phyloP scores from a whole-genome alignment of 92 coral and sea anemone species.

The Isaurus tuberculatus region DNA sequence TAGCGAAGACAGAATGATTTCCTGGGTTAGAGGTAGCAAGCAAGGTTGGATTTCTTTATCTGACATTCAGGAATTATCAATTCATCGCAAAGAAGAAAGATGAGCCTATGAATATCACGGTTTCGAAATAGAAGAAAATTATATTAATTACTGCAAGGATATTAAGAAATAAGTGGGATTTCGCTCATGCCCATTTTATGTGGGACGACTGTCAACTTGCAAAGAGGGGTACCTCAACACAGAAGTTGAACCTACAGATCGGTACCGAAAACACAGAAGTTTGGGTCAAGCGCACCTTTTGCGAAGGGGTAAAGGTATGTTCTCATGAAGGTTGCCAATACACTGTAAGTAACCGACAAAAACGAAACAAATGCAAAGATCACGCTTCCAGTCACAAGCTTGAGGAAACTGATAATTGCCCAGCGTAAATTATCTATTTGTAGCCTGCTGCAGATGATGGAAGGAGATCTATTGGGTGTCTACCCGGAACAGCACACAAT shows the following conservation, averaged over 20 bases:
- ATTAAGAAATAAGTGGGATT: constrained; percentile 6
- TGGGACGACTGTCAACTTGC: constrained; percentile 58
- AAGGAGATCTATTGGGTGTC: constrained; percentile 52
- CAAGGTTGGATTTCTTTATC: constrained; percentile 42
- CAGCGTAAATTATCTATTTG: constrained; percentile 41
- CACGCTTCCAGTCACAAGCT: constrained; percentile 35
- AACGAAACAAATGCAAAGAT: constrained; percentile 52
- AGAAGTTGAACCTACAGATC: not conserved
- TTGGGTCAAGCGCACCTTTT: constrained; percentile 40
- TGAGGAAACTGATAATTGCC: constrained; percentile 29
- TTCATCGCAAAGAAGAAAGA: constrained; percentile 40
- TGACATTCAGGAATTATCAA: constrained; percentile 46
- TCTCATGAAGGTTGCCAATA: constrained; percentile 38
- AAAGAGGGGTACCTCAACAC: constrained; percentile 14
- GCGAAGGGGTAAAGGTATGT: constrained; percentile 60
- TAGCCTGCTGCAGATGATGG: constrained; percentile 63
- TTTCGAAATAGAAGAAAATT: not conserved
- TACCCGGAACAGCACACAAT: constrained; percentile 54
- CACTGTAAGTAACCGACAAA: constrained; percentile 60
- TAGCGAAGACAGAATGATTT: constrained; percentile 48
- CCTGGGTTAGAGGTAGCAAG: constrained; percentile 48
- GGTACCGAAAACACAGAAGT: constrained; percentile 19
- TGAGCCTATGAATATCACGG: constrained; percentile 56
- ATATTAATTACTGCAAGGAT: constrained; percentile 38
- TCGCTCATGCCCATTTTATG: constrained; percentile 56